A percentile compares a stretch with the other conserved stretches of the same genome.
These are phyloP conservation scores for Campylomormyrus tamandua DNA, from an alignment of 2,113 vertebrate species.

Conservation along the genomic window DNA sequence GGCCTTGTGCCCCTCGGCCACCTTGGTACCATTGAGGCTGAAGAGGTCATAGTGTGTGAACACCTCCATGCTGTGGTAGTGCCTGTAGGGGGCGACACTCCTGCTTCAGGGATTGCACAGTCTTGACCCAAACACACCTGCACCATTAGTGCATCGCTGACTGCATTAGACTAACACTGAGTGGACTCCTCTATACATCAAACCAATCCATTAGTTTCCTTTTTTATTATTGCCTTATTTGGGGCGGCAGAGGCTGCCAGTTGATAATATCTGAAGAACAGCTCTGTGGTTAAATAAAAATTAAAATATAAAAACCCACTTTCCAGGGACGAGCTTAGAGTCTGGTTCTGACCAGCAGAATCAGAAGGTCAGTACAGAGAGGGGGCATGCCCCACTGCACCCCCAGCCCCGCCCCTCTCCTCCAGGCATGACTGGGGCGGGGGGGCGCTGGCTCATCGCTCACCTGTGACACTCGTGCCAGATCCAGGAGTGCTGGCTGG, in stretches of 20 bases:
- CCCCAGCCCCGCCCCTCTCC: neutral
- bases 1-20: slow-evolving; percentile 94
- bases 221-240: neutral
- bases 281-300: neutral
- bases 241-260: neutral
- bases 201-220: neutral
- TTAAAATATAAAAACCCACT: neutral
- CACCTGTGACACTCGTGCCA: slow-evolving; percentile 96
- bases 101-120: neutral
- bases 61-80: slow-evolving; percentile 97
- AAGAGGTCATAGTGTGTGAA: slow-evolving; percentile 92
- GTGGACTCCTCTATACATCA: neutral
- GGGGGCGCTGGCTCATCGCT: neutral
- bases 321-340: neutral
- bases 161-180: neutral
- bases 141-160: too few relatives aligned
- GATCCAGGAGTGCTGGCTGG: slow-evolving; percentile 79
- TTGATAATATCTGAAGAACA: neutral
- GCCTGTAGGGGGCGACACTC: slow-evolving; percentile 56
- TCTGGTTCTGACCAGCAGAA: neutral
- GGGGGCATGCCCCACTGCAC: neutral
- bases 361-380: neutral
- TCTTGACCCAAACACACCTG: neutral
- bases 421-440: too few relatives aligned
- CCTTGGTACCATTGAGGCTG: slow-evolving; percentile 82